Base-by-base conservation (phyloP, 2,888 invertebrate genomes). In the Tiliacea citrago region DNA sequence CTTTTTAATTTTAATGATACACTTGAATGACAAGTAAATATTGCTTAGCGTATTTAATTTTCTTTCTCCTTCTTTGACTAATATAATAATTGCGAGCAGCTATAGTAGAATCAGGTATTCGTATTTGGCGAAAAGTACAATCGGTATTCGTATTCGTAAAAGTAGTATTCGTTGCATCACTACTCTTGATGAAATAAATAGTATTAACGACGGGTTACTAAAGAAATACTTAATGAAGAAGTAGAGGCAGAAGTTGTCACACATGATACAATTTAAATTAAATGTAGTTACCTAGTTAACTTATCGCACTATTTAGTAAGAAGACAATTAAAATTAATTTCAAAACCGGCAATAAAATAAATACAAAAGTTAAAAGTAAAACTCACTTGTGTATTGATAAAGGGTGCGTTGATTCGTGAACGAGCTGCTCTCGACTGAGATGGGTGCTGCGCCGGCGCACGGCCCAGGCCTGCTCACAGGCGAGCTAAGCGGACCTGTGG, bases 321-420 rank as follows among this genome's bases (percentile, higher is more conserved):
- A 45, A n/a, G 47, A 45, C 0, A 51, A 18, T 35, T 13, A 29
- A 24, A 21, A 35, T 18, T 2, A 10, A 79, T 47, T n/a, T 16
- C 21, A 29, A 58, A 45, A 13, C 7, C 18, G 29, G 1, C 8
- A 35, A 47, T 21, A 39, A 63, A 65, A 51, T 55, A 66, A 77
- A 58, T 55, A 57, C 49, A 47, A 45, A 76, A 81, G 24, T 58
- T 62, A 53, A 47, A 72, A 58, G 10, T 51, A 78, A 65, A 67
- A 91, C 90, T 91, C 80, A 91, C 91, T 91, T 85, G 84, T 87
- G 83, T 77, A 75, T 57, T 39, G 82, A 90, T 91, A 91, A 45
- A 89, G 85, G 85, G 85, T 87, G 86, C 89, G 88, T 87, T 85
- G 87, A 71, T 82, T 78, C 79, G 72, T 77, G 74, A 71, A 79